Evolutionary conservation across 2,113 vertebrate genomes (phyloP), one percentile per base, ranked within the genome.

Genomic region (Dermatemys mawii): DNA sequence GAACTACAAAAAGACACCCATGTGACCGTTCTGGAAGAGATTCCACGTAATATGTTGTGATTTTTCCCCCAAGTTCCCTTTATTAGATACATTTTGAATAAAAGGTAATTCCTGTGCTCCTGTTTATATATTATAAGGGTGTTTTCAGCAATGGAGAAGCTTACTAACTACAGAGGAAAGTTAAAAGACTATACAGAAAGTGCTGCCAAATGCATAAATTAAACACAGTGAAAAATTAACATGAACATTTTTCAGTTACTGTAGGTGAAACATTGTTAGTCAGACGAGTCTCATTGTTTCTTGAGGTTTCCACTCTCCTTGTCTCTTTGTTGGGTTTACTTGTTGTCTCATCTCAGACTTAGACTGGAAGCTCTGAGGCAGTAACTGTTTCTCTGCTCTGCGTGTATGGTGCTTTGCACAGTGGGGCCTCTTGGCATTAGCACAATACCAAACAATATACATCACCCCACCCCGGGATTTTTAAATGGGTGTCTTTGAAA

Each of bases 381-480:
- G 35, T 35, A n/a, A 19, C 35, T 2, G 35, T 75, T 22, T 44
- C 70, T 70, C 70, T 75, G 70, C 70, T 75, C 17, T 3, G n/a
- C 8, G 35, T 21, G n/a, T 22, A 38, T 70, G 7, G 46, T 48
- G 50, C 19, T 49, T 51, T 44, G 13, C 54, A 38, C 22, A 4
- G 1, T 0, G 3, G 38, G 11, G 32, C 19, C 0, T 22, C 41
- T 41, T 13, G 11, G 38, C 21, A 75, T 22, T 11, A 44, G 21
- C 70, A 44, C 41, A 26, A 75, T 13, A 75, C 38, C n/a, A 17
- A 67, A 35, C 16, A n/a, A n/a, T 35, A 67, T 5, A 32, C 13
- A 3, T 60, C 14, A 60, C 29, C 29, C 12, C 57, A 0, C 16
- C 8, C 16, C 1, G 16, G 32, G 3, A 67, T n/a, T 67, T 67